Evolutionary conservation across 2,797 vertebrate genomes (phyloP).

Genomic region (Danio kyathit): DNA sequence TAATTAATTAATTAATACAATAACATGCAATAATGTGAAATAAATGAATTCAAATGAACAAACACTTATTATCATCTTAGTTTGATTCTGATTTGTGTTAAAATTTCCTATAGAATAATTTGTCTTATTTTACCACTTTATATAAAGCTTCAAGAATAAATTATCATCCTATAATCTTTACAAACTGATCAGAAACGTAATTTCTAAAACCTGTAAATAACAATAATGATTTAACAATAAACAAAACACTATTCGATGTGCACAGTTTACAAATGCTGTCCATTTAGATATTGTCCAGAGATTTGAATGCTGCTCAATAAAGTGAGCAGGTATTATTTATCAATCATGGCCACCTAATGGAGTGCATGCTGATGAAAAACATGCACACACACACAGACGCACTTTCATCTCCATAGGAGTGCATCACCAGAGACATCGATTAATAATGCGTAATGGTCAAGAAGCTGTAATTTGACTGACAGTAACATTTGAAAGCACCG

Average conservation of each 20-base stretch:
- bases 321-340: neutral
- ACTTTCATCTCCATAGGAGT: neutral
- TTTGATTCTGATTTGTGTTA: too few species aligned
- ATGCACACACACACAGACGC: too few species aligned
- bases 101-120: neutral
- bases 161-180: too few species aligned
- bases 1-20: too few species aligned
- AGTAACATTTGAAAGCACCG: slow-evolving; percentile 18
- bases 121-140: neutral
- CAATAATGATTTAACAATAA: too few species aligned
- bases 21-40: too few species aligned
- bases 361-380: neutral
- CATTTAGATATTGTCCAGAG: neutral
- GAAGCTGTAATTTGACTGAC: slow-evolving; percentile 26
- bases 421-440: neutral
- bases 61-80: too few species aligned
- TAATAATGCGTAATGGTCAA: slow-evolving; percentile 1
- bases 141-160: neutral
- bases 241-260: too few species aligned
- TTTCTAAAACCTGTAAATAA: too few species aligned
- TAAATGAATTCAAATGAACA: too few species aligned
- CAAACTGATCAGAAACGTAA: too few species aligned
- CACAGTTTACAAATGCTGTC: neutral
- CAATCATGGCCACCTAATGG: neutral
- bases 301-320: slow-evolving; percentile 6